Base-by-base conservation (phyloP, 2,113 vertebrate genomes). In the Hyaena hyaena region DNA sequence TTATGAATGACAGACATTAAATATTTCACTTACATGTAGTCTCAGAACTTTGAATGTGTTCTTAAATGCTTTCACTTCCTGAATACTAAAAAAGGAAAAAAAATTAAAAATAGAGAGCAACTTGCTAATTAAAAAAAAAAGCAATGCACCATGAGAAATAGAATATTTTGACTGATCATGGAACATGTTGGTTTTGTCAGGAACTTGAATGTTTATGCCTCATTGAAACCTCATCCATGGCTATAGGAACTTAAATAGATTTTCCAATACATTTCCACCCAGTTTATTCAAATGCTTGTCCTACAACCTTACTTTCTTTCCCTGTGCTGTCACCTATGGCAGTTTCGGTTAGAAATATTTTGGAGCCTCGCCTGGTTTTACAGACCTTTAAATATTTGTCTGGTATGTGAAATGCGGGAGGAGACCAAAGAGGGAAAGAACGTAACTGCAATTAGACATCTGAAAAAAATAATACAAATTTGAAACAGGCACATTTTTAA, bases 1-100 rank as follows among this genome's bases (percentile, higher is more conserved):
- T 98, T 99, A 98, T 98, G 98, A 98, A 98, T 96, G 97, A 98
- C 97, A 98, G 98, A 99, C 98, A 99, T 99, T 99, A 99, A 99
- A 99, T 98, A 99, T 98, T 99, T 98, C 98, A 97, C 98, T 99
- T 98, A 98, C 87, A 26, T 98, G 98, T 98, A 98, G 97, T 91
- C 79, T 98, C 98, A 98, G 98, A 98, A 98, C 98, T 98, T 98
- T 98, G 98, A 98, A 99, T 98, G 98, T 98, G 98, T 99, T 99
- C 97, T 98, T 98, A 98, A 98, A 95, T 79, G 89, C 90, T 97
- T 98, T 81, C 90, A 93, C 76, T 98, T 98, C 97, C 96, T 97
- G 98, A 97, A 98, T 92, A 94, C 85, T 97, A 93, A 97, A 98
- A 97, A 95, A 68, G 73, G 90, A 93, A 77, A 86, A 43, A 65